Evolutionary conservation across 2,888 invertebrate species (phyloP), one percentile per base, ranked within the genome.

Genomic region (Mesorhabditis belari): DNA sequence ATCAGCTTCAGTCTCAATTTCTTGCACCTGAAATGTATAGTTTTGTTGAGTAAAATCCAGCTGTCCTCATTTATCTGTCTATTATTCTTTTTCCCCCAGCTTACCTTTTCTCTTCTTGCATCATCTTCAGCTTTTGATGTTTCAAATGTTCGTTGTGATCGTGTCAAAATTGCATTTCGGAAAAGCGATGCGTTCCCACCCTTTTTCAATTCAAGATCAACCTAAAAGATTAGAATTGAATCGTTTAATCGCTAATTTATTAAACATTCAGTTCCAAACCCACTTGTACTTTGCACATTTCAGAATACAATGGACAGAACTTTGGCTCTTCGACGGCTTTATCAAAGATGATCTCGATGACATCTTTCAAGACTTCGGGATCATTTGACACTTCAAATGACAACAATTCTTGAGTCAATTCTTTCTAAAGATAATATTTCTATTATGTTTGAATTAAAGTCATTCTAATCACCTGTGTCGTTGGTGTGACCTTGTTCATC

Each of bases 401-500:
- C 27, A 72, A 61, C 57, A 76, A 73, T 52, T 76, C 73, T 12
- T 64, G 49, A 5, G 63, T 68, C 21, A 77, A 61, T 2, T 62
- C 68, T 0, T 59, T 62, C 60, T 70, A 35, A n/a, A 35, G n/a
- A 9, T 9, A 17, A 35, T 17, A 35, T n/a, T n/a, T n/a, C n/a
- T n/a, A n/a, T n/a, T n/a, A n/a, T n/a, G n/a, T n/a, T n/a, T n/a
- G n/a, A n/a, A 35, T 9, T 17, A 35, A 35, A 17, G 12, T 9
- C 44, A 35, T n/a, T n/a, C 12, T 17, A 35, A 35, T 17, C n/a
- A 35, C 44, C 44, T 35, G 68, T 6, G 70, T 71, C 12, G 68
- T 70, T 5, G 76, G 77, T 5, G 77, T 75, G 53, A 77, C 68
- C 62, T 77, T 77, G 70, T 77, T 76, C 60, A 77, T 66, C 23